phyloP scores from a whole-genome alignment of 1,140 invertebrate genomes.

The Cyphomyrmex costatus region DNA sequence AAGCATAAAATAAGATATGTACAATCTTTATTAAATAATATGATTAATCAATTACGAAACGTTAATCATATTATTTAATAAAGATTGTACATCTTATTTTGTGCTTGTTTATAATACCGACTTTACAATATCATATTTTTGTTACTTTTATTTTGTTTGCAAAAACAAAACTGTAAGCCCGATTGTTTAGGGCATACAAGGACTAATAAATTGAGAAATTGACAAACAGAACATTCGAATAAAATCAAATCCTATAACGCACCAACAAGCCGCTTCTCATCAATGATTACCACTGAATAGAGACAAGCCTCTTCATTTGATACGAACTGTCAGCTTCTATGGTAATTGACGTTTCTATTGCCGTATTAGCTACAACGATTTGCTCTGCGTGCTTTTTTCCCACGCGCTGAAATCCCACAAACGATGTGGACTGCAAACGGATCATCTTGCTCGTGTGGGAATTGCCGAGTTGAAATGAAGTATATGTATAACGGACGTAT shows the following conservation, averaged over 20 bases:
- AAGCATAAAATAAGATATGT: too few relatives aligned
- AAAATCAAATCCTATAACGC: constrained; percentile 9
- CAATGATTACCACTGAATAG: constrained; percentile 31
- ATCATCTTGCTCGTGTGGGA: constrained; percentile 58
- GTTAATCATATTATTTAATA: too few relatives aligned
- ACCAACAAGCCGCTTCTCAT: constrained; percentile 45
- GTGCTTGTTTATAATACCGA: too few relatives aligned
- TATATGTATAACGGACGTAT: constrained; percentile 28
- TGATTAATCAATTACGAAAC: too few relatives aligned
- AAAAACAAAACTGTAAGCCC: not conserved
- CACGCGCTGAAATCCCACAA: constrained; percentile 57
- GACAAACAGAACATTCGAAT: constrained; percentile 11
- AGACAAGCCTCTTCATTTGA: constrained; percentile 44
- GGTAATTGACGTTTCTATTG: constrained; percentile 31
- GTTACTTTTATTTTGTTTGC: not conserved
- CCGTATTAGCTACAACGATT: constrained; percentile 55
- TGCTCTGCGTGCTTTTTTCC: constrained; percentile 64
- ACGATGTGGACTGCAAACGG: constrained; percentile 48
- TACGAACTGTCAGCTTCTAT: constrained; percentile 14
- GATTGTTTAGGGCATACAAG: not conserved
- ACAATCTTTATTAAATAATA: too few relatives aligned
- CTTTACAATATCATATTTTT: too few relatives aligned
- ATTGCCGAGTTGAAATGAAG: constrained; percentile 21
- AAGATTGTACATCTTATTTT: too few relatives aligned
- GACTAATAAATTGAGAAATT: not conserved